A percentile compares a stretch with the other conserved stretches of the same genome.
Conservation (phyloP, 2,888 invertebrate genomes). For the Plebejus anna region DNA sequence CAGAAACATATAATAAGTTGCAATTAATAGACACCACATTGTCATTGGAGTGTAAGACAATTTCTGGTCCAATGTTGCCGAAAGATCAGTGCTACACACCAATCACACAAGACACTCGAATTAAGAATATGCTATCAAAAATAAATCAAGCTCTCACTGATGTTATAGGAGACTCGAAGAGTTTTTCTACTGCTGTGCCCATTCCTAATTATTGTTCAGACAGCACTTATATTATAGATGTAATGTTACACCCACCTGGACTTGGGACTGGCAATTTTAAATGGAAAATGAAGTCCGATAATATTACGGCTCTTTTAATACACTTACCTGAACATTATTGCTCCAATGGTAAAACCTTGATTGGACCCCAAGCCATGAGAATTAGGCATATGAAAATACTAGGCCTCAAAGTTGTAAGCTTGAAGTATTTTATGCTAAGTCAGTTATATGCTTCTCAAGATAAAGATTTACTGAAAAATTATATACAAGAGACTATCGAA, state of each 20-base stretch:
- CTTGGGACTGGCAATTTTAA: constrained; percentile 61
- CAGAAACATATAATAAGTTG: constrained; percentile 71
- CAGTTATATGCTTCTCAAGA: constrained; percentile 69
- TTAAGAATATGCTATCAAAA: constrained; percentile 71
- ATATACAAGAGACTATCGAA: constrained; percentile 69
- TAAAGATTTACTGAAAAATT: constrained; percentile 67
- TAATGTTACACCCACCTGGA: constrained; percentile 76
- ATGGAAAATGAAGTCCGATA: constrained; percentile 62
- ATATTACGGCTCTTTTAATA: constrained; percentile 79
- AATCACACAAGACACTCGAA: constrained; percentile 74
- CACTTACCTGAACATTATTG: constrained; percentile 84
- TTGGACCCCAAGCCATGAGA: constrained; percentile 83
- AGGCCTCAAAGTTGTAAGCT: constrained; percentile 81
- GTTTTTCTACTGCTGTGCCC: constrained; percentile 71
- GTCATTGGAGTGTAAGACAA: constrained; percentile 81
- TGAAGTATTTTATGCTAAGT: constrained; percentile 76
- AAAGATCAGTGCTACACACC: constrained; percentile 73
- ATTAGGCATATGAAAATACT: constrained; percentile 81
- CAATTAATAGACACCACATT: constrained; percentile 83
- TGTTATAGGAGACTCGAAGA: constrained; percentile 67
- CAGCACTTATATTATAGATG: constrained; percentile 81
- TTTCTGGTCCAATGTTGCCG: constrained; percentile 79
- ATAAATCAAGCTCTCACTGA: constrained; percentile 62
- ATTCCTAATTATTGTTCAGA: constrained; percentile 78
- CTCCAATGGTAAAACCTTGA: constrained; percentile 72